phyloP scores from a whole-genome alignment of 2,888 invertebrate genomes.

The Lepidocyrtoides sp. region DNA sequence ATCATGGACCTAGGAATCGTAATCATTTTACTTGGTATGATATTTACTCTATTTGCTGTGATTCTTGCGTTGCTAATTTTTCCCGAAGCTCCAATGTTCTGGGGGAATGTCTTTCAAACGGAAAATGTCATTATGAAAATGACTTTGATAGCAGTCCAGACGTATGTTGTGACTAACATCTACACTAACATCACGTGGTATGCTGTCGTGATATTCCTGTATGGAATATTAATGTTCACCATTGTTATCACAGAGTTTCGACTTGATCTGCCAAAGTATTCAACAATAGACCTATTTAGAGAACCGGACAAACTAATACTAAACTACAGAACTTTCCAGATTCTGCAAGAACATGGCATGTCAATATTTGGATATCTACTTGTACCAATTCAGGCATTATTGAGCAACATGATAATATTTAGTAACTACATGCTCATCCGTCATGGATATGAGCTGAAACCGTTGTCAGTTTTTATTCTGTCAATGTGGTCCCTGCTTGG shows the following conservation, averaged over 20 bases:
- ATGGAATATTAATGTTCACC: background rate
- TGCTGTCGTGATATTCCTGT: background rate
- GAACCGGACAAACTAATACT: background rate
- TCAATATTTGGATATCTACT: background rate
- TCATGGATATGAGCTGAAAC: background rate
- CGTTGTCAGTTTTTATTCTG: background rate
- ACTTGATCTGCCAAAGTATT: background rate
- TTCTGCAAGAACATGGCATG: background rate
- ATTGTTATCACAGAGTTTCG: background rate
- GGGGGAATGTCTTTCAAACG: background rate
- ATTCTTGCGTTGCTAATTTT: background rate
- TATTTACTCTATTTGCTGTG: background rate
- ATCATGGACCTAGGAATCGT: background rate
- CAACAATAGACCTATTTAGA: background rate
- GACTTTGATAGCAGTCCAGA: background rate
- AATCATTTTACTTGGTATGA: background rate
- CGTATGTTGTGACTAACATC: background rate
- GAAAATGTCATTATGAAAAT: background rate
- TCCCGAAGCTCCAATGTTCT: background rate
- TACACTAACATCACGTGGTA: background rate
- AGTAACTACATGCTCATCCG: background rate
- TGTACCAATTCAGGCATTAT: conserved; percentile 15
- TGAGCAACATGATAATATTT: background rate
- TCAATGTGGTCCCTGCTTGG: background rate
- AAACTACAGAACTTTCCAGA: conserved; percentile 6